phyloP scores from a whole-genome alignment of 2,113 vertebrate species.

The Pluvialis apricaria region DNA sequence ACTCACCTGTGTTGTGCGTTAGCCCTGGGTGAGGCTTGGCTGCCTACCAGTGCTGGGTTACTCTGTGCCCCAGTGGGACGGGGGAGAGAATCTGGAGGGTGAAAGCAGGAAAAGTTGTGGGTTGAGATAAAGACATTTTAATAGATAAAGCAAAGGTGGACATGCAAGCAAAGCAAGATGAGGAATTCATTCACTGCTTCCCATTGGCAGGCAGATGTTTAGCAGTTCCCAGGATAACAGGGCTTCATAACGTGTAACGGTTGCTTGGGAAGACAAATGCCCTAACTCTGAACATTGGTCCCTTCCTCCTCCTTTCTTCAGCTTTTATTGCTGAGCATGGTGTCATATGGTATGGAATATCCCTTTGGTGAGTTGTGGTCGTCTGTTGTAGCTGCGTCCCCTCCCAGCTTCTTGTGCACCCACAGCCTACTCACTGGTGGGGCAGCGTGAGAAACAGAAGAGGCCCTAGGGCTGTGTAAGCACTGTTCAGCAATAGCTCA shows the following conservation, averaged over 20 bases:
- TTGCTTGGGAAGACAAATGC: background rate
- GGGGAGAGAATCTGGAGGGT: background rate
- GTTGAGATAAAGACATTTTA: background rate
- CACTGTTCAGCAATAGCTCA: background rate
- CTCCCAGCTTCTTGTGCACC: background rate
- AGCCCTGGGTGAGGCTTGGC: too few relatives aligned
- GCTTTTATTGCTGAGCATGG: background rate
- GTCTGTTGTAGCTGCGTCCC: background rate
- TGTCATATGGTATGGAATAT: background rate
- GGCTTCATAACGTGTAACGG: fast-evolving
- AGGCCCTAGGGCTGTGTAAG: background rate
- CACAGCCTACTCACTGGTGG: fast-evolving
- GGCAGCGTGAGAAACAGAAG: background rate
- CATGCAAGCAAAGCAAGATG: background rate
- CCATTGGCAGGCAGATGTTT: background rate
- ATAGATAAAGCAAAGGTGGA: background rate
- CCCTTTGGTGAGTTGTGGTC: background rate
- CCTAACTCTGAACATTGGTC: fast-evolving
- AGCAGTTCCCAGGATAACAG: background rate
- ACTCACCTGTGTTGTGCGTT: too few relatives aligned
- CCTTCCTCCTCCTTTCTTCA: background rate
- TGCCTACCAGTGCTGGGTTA: background rate
- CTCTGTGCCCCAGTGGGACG: background rate
- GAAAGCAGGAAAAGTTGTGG: background rate
- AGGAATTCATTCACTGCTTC: background rate